Conservation (phyloP, 2,113 vertebrate species). For the Percopsis transmontana region DNA sequence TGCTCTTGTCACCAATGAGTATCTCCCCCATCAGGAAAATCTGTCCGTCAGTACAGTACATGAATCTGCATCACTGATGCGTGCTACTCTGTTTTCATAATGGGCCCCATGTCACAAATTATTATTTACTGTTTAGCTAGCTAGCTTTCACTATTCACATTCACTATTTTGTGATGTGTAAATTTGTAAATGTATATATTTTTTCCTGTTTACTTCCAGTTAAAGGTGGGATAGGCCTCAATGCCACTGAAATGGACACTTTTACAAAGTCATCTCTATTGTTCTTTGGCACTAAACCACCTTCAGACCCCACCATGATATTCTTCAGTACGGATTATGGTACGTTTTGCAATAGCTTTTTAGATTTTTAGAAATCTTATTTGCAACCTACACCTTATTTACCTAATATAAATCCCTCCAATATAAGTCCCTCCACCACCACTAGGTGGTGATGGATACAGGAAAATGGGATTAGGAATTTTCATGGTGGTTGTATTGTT, state of each 20-base stretch:
- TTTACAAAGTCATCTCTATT: conserved; percentile 14
- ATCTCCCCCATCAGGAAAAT: conserved; percentile 11
- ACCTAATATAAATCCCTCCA: neutral
- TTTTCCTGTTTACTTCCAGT: conserved; percentile 16
- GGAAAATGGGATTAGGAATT: neutral
- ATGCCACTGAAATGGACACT: conserved; percentile 28
- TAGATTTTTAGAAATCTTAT: neutral
- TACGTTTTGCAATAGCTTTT: conserved; percentile 37
- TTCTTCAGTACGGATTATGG: conserved; percentile 75
- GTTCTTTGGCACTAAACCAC: conserved; percentile 37
- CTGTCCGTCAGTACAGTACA: conserved; percentile 1
- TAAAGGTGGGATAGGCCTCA: conserved; percentile 9
- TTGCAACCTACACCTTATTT: neutral
- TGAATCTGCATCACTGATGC: neutral
- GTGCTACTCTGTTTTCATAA: neutral
- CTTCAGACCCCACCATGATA: conserved; percentile 52
- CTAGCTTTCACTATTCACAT: neutral
- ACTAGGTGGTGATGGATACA: conserved; percentile 58
- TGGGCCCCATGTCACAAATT: neutral
- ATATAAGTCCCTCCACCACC: conserved; percentile 28
- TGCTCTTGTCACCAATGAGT: conserved; percentile 4
- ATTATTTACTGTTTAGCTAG: too few species aligned
- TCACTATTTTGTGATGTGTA: neutral
- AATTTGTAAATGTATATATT: neutral
- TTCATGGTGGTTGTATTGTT: neutral